Conservation (phyloP, 2,113 vertebrate species). For the Sprattus sprattus region DNA sequence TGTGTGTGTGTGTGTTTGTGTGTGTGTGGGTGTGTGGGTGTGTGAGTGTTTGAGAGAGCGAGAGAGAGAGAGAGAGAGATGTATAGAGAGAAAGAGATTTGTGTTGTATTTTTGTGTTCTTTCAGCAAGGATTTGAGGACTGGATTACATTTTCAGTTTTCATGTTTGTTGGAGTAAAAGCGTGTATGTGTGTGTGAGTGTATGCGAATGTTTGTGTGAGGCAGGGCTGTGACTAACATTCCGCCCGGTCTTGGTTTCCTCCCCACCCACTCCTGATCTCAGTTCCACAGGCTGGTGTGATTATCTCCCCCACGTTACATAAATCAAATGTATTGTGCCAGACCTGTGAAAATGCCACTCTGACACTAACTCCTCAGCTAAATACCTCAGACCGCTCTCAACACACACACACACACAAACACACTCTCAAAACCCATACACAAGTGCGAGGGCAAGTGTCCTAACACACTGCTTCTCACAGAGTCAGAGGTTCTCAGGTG, state of each 20-base stretch:
- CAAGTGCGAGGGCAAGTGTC: not conserved
- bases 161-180: not conserved
- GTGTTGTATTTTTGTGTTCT: not conserved
- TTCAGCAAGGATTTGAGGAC: not conserved
- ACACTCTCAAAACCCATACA: not conserved
- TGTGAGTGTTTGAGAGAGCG: not conserved
- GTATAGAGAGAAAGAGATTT: not conserved
- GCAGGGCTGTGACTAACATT: conserved; percentile 11
- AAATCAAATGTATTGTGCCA: conserved; percentile 26
- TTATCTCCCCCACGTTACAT: conserved; percentile 37
- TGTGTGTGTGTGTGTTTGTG: not conserved
- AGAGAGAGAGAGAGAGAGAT: not conserved
- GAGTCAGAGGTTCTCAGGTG: not conserved
- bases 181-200: not conserved
- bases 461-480: not conserved
- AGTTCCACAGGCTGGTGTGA: conserved; percentile 35
- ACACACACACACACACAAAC: conserved; percentile 12
- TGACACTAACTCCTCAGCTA: not conserved
- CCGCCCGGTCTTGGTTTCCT: conserved; percentile 16
- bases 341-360: conserved; percentile 10
- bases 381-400: not conserved
- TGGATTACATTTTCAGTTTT: not conserved
- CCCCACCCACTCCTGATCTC: conserved; percentile 28
- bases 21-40: no score
- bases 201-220: not conserved